Base-by-base conservation (phyloP, 2,113 vertebrate species). In the Progne subis region DNA sequence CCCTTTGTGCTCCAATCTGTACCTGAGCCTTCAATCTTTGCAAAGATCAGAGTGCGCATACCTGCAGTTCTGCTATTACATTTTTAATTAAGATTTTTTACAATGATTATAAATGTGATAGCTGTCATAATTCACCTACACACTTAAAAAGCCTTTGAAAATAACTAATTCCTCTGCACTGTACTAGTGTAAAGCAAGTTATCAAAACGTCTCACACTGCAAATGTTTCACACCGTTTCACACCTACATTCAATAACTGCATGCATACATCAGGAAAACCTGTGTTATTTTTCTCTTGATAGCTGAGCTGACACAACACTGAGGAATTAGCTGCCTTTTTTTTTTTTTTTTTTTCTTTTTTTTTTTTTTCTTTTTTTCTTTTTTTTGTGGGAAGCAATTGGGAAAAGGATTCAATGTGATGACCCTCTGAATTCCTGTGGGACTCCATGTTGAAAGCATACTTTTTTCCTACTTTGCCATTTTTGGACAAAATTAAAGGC, bases 401-500 rank as follows among this genome's bases (percentile, higher is more conserved):
- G 29, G 50, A 60, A 79, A 88, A 85, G 46, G 20, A 74, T 67
- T 82, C 49, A 49, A 19, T 74, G 18, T 53, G 56, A 86, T 60
- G 64, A 86, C 21, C 64, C 11, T 79, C 53, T 82, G 53, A 89
- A 96, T 94, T 92, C 84, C 53, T 89, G 74, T 77, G 74, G 44
- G 75, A 89, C 20, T 79, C 14, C 3, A 4, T 72, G 60, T 56
- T 1, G 0, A 96, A 84, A 94, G 44, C 23, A 39, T 31, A 43
- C 9, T 81, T 88, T 82, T 92, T 91, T 71, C 69, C 69, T 91
- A 17, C 53, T 95, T 86, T 82, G 37, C 53, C 57, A 80, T 82
- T 85, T 92, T 79, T 91, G 37, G 75, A 59, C 61, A 89, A 92
- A 91, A 76, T 64, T 61, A 61, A 92, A 85, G 74, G 37, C 78